These are phyloP conservation scores for Macrochelys suwanniensis DNA, from an alignment of 2,797 vertebrate genomes.

Conservation along the genomic window DNA sequence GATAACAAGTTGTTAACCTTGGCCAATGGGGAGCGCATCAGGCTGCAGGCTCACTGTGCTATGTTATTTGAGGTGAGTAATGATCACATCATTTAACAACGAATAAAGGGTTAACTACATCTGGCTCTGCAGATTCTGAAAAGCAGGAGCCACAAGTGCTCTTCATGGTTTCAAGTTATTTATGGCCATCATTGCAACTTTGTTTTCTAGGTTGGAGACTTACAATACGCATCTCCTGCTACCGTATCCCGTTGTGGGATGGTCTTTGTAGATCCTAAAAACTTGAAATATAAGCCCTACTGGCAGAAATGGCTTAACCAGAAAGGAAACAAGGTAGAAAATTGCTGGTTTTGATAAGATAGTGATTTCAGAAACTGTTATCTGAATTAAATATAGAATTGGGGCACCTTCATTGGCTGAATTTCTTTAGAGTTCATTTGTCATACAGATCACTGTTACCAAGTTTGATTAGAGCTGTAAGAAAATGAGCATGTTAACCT, in stretches of 20 bases:
- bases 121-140: background rate
- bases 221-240: constrained; percentile 96
- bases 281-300: constrained; percentile 91
- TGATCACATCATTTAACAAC: fast-evolving
- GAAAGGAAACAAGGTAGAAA: constrained; percentile 85
- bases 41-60: constrained; percentile 93
- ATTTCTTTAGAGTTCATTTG: background rate
- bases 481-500: background rate
- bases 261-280: constrained; percentile 98
- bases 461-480: background rate
- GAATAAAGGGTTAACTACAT: background rate
- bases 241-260: constrained; percentile 98
- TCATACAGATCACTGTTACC: background rate
- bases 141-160: background rate
- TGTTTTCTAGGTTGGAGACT: constrained; percentile 91
- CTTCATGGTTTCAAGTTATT: background rate
- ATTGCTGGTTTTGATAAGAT: background rate
- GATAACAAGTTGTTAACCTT: constrained; percentile 96
- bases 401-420: background rate
- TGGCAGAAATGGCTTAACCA: constrained; percentile 92
- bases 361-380: background rate
- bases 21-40: constrained; percentile 96
- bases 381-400: background rate
- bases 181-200: background rate
- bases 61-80: constrained; percentile 92